Percentiles rank a stretch among this genome's conserved stretches.
Conservation (phyloP, 2,888 invertebrate species). For the Lathronympha strigana region DNA sequence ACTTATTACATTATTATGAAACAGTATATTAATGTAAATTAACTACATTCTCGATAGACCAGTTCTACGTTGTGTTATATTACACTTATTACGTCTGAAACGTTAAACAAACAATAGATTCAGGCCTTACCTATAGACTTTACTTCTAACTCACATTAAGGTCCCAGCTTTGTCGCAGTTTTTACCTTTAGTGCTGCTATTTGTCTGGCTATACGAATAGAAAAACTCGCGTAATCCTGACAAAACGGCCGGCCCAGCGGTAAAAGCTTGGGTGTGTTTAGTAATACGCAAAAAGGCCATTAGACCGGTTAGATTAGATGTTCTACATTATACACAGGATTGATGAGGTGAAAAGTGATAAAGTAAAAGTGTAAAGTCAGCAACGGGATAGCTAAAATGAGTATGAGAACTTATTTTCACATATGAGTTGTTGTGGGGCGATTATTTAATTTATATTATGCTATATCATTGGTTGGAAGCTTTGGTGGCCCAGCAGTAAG, state of each 20-base stretch:
- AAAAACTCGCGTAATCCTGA: constrained; percentile 30
- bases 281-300: constrained; percentile 29
- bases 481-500: no score
- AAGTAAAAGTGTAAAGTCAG: background rate
- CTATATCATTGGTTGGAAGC: no score
- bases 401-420: no score
- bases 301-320: constrained; percentile 10
- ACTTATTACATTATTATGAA: no score
- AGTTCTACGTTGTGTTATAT: no score
- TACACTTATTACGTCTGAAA: no score
- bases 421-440: no score
- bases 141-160: constrained; percentile 7
- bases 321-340: background rate
- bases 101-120: background rate
- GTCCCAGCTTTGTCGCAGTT: constrained; percentile 8
- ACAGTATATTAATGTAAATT: no score
- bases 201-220: constrained; percentile 28
- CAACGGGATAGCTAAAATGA: background rate
- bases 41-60: no score
- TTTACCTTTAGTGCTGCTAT: constrained; percentile 27
- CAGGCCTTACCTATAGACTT: background rate
- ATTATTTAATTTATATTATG: no score
- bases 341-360: background rate
- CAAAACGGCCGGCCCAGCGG: constrained; percentile 22
- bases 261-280: constrained; percentile 25